phyloP scores from a whole-genome alignment of 2,888 invertebrate species.

The Beris chalybata region DNA sequence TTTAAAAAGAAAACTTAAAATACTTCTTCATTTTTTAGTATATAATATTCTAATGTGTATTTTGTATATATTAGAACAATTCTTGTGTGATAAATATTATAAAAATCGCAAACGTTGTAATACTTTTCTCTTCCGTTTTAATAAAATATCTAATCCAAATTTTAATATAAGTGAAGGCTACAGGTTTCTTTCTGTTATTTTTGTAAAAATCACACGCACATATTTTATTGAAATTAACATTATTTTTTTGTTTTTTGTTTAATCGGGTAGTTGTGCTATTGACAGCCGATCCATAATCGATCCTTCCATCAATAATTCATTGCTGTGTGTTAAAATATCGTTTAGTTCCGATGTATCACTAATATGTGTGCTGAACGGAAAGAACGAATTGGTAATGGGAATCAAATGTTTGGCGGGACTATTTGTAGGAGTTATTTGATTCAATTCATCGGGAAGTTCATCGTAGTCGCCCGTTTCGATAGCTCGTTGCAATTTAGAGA shows the following conservation, averaged over 20 bases:
- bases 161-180: slow-evolving; percentile 26
- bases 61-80: too few relatives aligned
- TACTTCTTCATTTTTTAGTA: too few relatives aligned
- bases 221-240: background rate
- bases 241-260: slow-evolving; percentile 20
- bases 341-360: slow-evolving; percentile 51
- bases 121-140: too few relatives aligned
- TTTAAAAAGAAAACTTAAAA: too few relatives aligned
- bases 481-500: slow-evolving; percentile 53
- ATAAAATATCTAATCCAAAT: slow-evolving; percentile 22
- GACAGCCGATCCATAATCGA: slow-evolving; percentile 55
- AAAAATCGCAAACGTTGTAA: too few relatives aligned
- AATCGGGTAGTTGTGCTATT: slow-evolving; percentile 47
- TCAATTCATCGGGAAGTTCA: slow-evolving; percentile 49
- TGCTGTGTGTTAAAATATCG: slow-evolving; percentile 53
- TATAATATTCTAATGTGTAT: too few relatives aligned
- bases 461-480: slow-evolving; percentile 53
- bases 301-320: slow-evolving; percentile 51
- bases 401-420: slow-evolving; percentile 41
- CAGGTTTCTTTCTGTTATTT: slow-evolving; percentile 9
- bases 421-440: slow-evolving; percentile 45
- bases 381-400: slow-evolving; percentile 55
- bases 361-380: slow-evolving; percentile 54
- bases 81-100: too few relatives aligned
- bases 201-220: background rate